A percentile compares a stretch with the other conserved stretches of the same genome.
Evolutionary conservation across 2,797 vertebrate genomes (phyloP).

Genomic region (Enteromius mattozi): DNA sequence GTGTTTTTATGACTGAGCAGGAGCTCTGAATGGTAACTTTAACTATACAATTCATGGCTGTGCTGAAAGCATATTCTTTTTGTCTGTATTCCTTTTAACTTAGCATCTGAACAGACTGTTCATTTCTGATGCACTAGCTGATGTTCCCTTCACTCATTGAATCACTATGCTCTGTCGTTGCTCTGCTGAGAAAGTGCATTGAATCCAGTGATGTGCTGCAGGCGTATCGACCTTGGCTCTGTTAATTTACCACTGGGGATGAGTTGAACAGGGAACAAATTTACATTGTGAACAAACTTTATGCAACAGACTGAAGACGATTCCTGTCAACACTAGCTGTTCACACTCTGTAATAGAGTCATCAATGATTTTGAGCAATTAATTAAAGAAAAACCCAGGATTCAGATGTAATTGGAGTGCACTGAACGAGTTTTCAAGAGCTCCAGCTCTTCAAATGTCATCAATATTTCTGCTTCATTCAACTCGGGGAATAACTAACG

Average conservation of each 20-base stretch:
- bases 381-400: conserved; percentile 26
- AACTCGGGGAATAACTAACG: neutral
- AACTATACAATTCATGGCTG: neutral
- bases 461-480: conserved; percentile 29
- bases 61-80: neutral
- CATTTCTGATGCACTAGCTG: neutral
- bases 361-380: conserved; percentile 36
- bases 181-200: conserved; percentile 35
- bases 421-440: conserved; percentile 16
- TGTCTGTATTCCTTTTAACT: conserved; percentile 25
- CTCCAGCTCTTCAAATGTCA: conserved; percentile 16
- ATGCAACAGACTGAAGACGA: conserved; percentile 27
- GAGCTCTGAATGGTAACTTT: conserved; percentile 12
- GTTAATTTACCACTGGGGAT: conserved; percentile 39
- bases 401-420: conserved; percentile 23
- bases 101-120: conserved; percentile 23
- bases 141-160: conserved; percentile 15
- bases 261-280: conserved; percentile 37
- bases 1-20: conserved; percentile 7
- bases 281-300: conserved; percentile 50
- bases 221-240: conserved; percentile 38
- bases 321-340: conserved; percentile 50
- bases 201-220: conserved; percentile 45
- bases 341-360: conserved; percentile 42
- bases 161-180: conserved; percentile 23